Conservation (phyloP, 35 echinoderm and acorn worm genomes). For the Hemicentrotus pulcherrimus region DNA sequence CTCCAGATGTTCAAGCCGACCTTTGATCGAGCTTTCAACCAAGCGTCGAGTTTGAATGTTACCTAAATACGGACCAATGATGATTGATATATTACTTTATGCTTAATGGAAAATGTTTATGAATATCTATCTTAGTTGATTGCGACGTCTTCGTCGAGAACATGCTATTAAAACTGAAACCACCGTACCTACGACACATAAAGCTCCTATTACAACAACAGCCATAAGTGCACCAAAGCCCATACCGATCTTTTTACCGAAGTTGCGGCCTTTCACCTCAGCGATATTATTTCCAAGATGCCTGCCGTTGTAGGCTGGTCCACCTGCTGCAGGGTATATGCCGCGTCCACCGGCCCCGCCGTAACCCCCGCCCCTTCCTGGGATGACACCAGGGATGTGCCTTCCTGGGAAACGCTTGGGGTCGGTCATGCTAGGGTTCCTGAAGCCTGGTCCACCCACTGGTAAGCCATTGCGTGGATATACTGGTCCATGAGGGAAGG, state of each 20-base stretch:
- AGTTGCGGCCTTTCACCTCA: slow-evolving; percentile 26
- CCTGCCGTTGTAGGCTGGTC: background rate
- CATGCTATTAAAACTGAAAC: slow-evolving; percentile 2
- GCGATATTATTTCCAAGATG: slow-evolving; percentile 42
- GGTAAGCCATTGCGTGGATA: slow-evolving; percentile 19
- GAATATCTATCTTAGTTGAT: background rate
- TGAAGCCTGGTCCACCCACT: slow-evolving; percentile 4
- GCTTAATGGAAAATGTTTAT: background rate
- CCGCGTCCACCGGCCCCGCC: slow-evolving; percentile 9
- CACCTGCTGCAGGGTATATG: background rate
- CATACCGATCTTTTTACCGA: slow-evolving; percentile 28
- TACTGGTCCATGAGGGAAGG: background rate
- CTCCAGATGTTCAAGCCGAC: no score
- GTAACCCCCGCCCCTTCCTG: background rate
- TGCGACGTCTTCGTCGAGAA: background rate
- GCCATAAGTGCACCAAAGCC: slow-evolving; percentile 8
- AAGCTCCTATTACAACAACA: slow-evolving; percentile 36
- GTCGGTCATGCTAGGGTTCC: slow-evolving; percentile 20
- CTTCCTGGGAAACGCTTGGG: slow-evolving; percentile 15
- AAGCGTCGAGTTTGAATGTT: no score
- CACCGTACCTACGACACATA: background rate
- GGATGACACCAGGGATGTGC: background rate
- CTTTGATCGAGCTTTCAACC: no score
- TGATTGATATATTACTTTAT: no score
- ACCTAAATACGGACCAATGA: no score